A percentile compares a stretch with the other conserved stretches of the same genome.
phyloP scores from a whole-genome alignment of 2,113 vertebrate species.

The Sander vitreus region DNA sequence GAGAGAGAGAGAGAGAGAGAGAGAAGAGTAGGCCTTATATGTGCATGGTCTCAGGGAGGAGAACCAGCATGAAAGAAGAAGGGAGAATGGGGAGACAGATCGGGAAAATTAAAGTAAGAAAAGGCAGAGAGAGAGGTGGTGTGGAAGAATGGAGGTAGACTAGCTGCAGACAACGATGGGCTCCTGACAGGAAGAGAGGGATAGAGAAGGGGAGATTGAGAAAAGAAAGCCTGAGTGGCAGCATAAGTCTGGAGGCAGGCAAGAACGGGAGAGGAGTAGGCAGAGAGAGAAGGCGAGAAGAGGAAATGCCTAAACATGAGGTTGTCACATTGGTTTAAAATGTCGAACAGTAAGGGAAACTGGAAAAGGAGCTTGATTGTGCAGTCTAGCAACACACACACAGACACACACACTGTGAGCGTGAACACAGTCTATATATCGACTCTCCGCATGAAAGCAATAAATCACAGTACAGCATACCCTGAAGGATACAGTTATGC shows the following conservation, averaged over 20 bases:
- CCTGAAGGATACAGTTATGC: slow-evolving; percentile 47
- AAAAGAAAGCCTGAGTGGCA: slow-evolving; percentile 39
- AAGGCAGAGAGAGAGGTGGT: slow-evolving; percentile 1
- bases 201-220: slow-evolving; percentile 3
- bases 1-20: neutral
- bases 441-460: slow-evolving; percentile 37
- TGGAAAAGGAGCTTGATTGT: slow-evolving; percentile 61
- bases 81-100: neutral
- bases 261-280: slow-evolving; percentile 35
- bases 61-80: neutral
- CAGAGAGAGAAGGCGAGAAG: slow-evolving; percentile 29
- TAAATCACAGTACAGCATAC: slow-evolving; percentile 52
- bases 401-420: slow-evolving; percentile 3
- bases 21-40: slow-evolving; percentile 1
- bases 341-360: slow-evolving; percentile 53
- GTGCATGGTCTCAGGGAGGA: neutral
- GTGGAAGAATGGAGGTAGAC: neutral
- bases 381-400: slow-evolving; percentile 24
- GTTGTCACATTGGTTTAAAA: slow-evolving; percentile 66
- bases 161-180: neutral
- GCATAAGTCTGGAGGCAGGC: slow-evolving; percentile 28
- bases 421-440: slow-evolving; percentile 51
- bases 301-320: slow-evolving; percentile 66
- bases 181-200: slow-evolving; percentile 30
- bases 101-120: slow-evolving; percentile 14